Percentiles rank a stretch among this genome's conserved stretches.
Evolutionary conservation across 1,140 invertebrate species (phyloP).

Genomic region (Dinoponera quadriceps): DNA sequence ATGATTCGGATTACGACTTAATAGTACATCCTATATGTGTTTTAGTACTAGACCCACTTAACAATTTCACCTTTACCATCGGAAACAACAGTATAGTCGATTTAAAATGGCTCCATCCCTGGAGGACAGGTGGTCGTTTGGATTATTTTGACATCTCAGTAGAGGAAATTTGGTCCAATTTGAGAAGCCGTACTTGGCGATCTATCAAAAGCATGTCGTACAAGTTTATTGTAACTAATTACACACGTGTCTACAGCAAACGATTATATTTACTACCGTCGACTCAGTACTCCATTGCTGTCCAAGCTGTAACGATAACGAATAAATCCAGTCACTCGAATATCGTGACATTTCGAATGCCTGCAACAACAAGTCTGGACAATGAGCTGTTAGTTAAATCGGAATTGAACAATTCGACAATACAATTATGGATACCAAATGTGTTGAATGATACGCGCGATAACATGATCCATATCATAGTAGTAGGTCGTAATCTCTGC

Average conservation of each 20-base stretch:
- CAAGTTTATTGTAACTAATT: conserved; percentile 14
- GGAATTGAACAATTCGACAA: conserved; percentile 29
- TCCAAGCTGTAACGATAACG: conserved; percentile 58
- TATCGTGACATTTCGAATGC: neutral
- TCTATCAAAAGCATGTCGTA: neutral
- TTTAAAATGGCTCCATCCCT: conserved; percentile 70
- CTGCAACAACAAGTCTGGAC: conserved; percentile 47
- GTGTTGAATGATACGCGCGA: conserved; percentile 63
- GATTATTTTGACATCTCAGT: conserved; percentile 42
- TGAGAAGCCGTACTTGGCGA: conserved; percentile 6
- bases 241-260: conserved; percentile 38
- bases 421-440: conserved; percentile 68
- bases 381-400: neutral
- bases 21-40: neutral
- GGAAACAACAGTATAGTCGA: conserved; percentile 34
- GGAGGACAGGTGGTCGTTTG: conserved; percentile 50
- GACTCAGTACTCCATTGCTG: conserved; percentile 53
- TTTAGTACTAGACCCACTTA: conserved; percentile 47
- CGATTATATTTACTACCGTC: conserved; percentile 66
- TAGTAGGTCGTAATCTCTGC: conserved; percentile 66
- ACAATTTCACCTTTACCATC: neutral
- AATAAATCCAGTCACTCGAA: neutral
- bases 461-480: conserved; percentile 59
- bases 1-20: too few species aligned
- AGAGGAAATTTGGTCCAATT: conserved; percentile 20